Conservation (phyloP, 2,113 vertebrate genomes). For the Lophius piscatorius region DNA sequence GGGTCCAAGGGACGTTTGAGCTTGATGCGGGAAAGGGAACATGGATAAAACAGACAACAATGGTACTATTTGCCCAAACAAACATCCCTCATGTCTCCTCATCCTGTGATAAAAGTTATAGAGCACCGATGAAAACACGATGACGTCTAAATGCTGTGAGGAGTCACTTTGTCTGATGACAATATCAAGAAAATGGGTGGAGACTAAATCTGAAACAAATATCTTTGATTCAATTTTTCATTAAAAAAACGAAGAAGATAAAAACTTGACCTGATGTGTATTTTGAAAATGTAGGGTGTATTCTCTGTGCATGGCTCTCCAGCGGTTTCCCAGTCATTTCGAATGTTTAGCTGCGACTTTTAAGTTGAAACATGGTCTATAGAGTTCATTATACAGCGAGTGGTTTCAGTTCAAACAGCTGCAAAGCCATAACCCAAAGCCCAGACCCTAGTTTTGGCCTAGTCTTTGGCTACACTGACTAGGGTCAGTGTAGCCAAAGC, state of each 20-base stretch:
- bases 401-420: slow-evolving; percentile 26
- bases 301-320: no score
- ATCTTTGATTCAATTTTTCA: no score
- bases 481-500: no score
- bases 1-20: slow-evolving; percentile 30
- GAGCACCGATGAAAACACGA: slow-evolving; percentile 34
- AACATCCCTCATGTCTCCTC: slow-evolving; percentile 60
- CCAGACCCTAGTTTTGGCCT: no score
- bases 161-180: slow-evolving; percentile 16
- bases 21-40: slow-evolving; percentile 76
- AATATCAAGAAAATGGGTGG: background rate
- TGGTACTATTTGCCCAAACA: slow-evolving; percentile 72
- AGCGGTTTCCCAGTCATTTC: no score
- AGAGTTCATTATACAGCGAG: background rate
- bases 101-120: slow-evolving; percentile 76
- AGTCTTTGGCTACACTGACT: no score
- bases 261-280: no score
- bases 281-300: no score
- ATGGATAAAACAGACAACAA: slow-evolving; percentile 77
- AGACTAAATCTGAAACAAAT: background rate
- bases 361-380: background rate
- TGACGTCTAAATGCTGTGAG: slow-evolving; percentile 24
- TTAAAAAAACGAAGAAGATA: no score
- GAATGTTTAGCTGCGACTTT: no score
- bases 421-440: no score